Evolutionary conservation across 1,140 invertebrate genomes (phyloP).

Genomic region (Euwallacea fornicatus): DNA sequence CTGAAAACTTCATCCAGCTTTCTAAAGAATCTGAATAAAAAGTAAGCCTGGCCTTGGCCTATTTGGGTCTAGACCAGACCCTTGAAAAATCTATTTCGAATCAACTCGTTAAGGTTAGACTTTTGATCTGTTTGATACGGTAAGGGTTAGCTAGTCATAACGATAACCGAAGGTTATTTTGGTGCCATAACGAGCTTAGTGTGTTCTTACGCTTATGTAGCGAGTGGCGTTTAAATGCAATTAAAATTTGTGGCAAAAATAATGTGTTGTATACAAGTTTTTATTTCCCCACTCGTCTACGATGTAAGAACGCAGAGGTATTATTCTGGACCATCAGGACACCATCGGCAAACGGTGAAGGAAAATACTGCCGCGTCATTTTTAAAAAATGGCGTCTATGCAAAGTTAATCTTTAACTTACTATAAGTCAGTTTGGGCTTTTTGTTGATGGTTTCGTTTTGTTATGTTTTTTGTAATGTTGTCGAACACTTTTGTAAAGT

Average conservation of each 20-base stretch:
- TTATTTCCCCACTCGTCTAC: background rate
- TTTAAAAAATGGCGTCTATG: conserved; percentile 34
- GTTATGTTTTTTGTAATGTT: background rate
- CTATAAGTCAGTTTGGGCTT: conserved; percentile 21
- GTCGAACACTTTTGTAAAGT: background rate
- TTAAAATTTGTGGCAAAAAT: background rate
- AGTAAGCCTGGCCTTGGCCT: background rate
- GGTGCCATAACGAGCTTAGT: conserved; percentile 24
- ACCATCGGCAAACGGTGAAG: conserved; percentile 8
- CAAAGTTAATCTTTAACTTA: conserved; percentile 15
- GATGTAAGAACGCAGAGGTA: background rate
- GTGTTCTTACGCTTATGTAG: conserved; percentile 4
- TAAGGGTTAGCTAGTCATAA: conserved; percentile 29
- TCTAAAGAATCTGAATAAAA: conserved; percentile 24
- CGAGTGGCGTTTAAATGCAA: background rate
- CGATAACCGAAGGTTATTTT: conserved; percentile 25
- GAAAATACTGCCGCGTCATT: conserved; percentile 36
- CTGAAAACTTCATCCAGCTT: conserved; percentile 11
- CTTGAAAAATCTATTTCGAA: background rate
- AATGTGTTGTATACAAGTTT: background rate
- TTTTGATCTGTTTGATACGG: conserved; percentile 18
- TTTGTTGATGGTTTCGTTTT: background rate
- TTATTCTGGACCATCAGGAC: conserved; percentile 24
- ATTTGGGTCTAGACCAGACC: background rate
- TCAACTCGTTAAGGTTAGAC: conserved; percentile 8